Percentiles rank a stretch among this genome's conserved stretches.
Evolutionary conservation across 2,888 invertebrate genomes (phyloP).

Genomic region (Nemurella pictetii): DNA sequence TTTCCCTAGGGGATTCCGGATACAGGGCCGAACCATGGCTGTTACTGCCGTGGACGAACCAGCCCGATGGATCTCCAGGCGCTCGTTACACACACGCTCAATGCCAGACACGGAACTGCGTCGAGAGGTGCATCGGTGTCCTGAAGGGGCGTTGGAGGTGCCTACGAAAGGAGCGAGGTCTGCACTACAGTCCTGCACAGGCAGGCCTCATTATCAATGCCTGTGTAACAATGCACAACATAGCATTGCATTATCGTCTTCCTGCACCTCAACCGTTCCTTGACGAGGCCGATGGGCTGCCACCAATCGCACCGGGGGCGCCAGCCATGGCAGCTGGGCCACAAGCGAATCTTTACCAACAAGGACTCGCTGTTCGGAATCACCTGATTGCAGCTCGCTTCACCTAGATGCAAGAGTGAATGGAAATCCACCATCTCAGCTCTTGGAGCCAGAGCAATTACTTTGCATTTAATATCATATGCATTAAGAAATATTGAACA

Average conservation of each 20-base stretch:
- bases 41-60: neutral
- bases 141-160: conserved; percentile 43
- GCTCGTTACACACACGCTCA: neutral
- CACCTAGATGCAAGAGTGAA: no score
- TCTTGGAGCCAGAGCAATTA: no score
- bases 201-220: conserved; percentile 45
- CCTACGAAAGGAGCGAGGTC: conserved; percentile 42
- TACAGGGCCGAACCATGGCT: neutral
- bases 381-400: no score
- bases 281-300: neutral
- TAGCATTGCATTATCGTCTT: conserved; percentile 1
- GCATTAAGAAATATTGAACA: no score
- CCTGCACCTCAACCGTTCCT: neutral
- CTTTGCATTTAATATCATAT: no score
- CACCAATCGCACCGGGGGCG: no score
- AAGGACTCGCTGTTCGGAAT: no score
- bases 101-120: conserved; percentile 26
- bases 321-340: no score
- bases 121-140: conserved; percentile 33
- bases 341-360: no score
- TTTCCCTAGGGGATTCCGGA: neutral
- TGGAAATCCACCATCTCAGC: no score
- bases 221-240: conserved; percentile 42
- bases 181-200: conserved; percentile 44
- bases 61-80: conserved; percentile 4